Evolutionary conservation across 2,888 invertebrate species (phyloP).

Genomic region (Agriopis marginaria): DNA sequence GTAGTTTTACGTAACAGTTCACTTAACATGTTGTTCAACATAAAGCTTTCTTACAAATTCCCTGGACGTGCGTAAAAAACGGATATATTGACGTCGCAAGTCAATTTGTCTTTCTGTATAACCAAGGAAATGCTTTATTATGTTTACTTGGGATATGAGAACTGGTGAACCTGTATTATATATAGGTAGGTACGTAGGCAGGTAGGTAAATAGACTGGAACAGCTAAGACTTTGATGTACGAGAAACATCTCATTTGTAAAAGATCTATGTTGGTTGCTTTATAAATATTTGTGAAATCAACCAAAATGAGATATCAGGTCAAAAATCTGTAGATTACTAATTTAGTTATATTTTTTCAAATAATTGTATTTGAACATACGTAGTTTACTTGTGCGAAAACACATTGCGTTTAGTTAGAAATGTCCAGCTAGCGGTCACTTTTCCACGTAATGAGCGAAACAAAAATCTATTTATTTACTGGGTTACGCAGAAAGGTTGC

Average conservation of each 20-base stretch:
- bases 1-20: not conserved
- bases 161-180: not conserved
- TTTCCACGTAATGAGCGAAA: no score
- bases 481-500: no score
- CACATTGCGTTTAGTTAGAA: no score
- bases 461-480: no score
- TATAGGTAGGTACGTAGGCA: not conserved
- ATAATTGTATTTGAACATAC: no score
- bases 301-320: no score
- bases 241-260: not conserved
- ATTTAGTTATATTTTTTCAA: no score
- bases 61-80: slow-evolving; percentile 50
- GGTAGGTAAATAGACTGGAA: not conserved
- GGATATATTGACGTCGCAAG: slow-evolving; percentile 54
- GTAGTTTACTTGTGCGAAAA: no score
- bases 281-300: no score
- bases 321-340: no score
- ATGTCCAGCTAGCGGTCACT: no score
- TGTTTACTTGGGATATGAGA: slow-evolving; percentile 35
- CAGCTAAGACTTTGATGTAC: slow-evolving; percentile 4
- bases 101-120: slow-evolving; percentile 56
- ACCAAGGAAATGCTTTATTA: slow-evolving; percentile 47
- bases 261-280: no score
- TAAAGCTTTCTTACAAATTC: slow-evolving; percentile 49
- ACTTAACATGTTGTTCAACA: slow-evolving; percentile 11